phyloP scores from a whole-genome alignment of 2,113 vertebrate genomes.

The Leucoraja erinaceus region DNA sequence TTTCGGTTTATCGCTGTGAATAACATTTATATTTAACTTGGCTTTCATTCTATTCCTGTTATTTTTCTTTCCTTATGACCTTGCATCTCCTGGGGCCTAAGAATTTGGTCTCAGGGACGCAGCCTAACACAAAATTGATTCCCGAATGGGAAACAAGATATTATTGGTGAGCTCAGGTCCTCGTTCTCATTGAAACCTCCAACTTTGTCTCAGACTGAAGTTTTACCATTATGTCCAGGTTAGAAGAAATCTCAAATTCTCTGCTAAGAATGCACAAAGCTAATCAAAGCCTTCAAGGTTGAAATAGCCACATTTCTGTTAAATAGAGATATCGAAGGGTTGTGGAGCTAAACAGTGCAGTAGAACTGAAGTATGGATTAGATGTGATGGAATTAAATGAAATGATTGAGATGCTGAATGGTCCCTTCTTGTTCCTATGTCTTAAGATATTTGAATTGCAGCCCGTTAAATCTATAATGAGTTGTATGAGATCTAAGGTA shows the following conservation, averaged over 20 bases:
- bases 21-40: neutral
- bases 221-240: neutral
- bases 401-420: neutral
- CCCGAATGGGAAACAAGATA: neutral
- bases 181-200: neutral
- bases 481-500: too few relatives aligned
- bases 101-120: neutral
- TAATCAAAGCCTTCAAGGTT: neutral
- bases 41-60: neutral
- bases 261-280: too few relatives aligned
- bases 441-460: neutral
- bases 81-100: neutral
- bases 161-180: neutral
- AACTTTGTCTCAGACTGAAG: too few relatives aligned
- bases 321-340: neutral
- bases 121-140: neutral
- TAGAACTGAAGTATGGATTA: neutral
- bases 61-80: neutral
- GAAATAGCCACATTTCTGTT: neutral
- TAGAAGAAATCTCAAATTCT: neutral
- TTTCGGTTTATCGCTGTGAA: neutral
- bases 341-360: neutral
- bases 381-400: neutral
- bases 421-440: neutral
- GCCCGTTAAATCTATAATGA: neutral